Base-by-base conservation (phyloP, 2,797 vertebrate species). In the Cirrhinus molitorella region DNA sequence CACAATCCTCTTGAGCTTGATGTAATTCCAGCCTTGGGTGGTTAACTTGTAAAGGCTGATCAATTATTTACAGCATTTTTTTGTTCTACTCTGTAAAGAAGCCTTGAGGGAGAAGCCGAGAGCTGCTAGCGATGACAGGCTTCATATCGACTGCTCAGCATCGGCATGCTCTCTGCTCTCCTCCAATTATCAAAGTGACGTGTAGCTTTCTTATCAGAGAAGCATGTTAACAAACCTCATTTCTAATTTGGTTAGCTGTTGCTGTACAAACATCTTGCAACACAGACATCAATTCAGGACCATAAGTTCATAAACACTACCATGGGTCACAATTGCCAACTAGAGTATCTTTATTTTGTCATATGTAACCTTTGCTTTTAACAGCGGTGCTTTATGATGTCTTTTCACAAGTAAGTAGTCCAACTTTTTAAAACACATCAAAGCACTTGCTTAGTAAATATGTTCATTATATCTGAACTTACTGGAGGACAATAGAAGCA, bases 1-100 rank as follows among this genome's bases (percentile, higher is more conserved):
- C 63, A 66, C 67, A 89, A 85, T 87, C 88, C 88, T 91, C 87
- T 84, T 82, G 88, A 91, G 89, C 88, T 90, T 90, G 89, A 92
- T 91, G 91, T 91, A 89, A 93, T 91, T 91, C 88, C 91, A 90
- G 86, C 90, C 90, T 91, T 86, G 91, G 89, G 90, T 92, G 87
- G 91, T 91, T 93, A 90, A 93, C 87, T 92, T 85, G 86, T 90
- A 90, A 89, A 91, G 90, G 81, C 83, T 83, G 79, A 93, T 94
- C 90, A 91, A 94, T 94, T 93, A 94, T 92, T 94, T 90, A 88
- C 67, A 88, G 74, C 71, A 78, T 91, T 93, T 92, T 90, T 90
- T 91, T 89, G 87, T 90, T 92, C 88, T 88, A 73, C 78, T 28
- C 79, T 81, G 88, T 87, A 89, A 75, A 83, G 61, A 70, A 83